Base-by-base conservation (phyloP, 1,140 invertebrate species). In the Harpegnathos saltator region DNA sequence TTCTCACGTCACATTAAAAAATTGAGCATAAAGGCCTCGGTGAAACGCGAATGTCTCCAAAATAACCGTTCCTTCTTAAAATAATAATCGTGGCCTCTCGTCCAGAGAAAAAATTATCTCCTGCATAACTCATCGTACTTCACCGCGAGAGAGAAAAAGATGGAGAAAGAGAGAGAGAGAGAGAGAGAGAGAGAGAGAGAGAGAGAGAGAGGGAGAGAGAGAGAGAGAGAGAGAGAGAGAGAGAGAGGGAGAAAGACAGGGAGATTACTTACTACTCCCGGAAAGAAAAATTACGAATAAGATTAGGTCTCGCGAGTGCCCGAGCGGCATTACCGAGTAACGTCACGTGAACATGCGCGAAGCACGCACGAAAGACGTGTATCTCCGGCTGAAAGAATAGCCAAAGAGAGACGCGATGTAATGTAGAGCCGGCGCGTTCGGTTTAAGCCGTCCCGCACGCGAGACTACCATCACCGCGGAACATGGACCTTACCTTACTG, bases 391-490 rank as follows among this genome's bases (percentile, higher is more conserved):
- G 22, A 26, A 29, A 50, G 11, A 44, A 78, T 54, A 33, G 24
- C 44, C 3, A 11, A 15, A 17, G 15, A 24, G 9, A 58, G 62
- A 44, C 17, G 52, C 22, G 52, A 12, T 22, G 17, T 44, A 50
- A 78, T 58, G 58, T 69, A 78, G 50, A 77, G 15, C 11, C 17
- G 22, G 3, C 17, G 22, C 11, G 14, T 73, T 63, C 29, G 33
- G 52, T 80, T 44, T 38, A 14, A 58, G 22, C 7, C 17, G 68
- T 2, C 50, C 44, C 54, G 50, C 74, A 61, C 54, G 48, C 72
- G 75, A 72, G 71, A 71, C 78, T 83, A 82, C 81, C 71, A 85
- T 82, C 74, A 77, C 69, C 77, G 77, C 50, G 71, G 63, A 74
- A 71, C 48, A 73, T 83, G 72, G 74, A 77, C 52, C 80, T 65